Conservation (phyloP, 2,113 vertebrate species). For the Semnornis frantzii region DNA sequence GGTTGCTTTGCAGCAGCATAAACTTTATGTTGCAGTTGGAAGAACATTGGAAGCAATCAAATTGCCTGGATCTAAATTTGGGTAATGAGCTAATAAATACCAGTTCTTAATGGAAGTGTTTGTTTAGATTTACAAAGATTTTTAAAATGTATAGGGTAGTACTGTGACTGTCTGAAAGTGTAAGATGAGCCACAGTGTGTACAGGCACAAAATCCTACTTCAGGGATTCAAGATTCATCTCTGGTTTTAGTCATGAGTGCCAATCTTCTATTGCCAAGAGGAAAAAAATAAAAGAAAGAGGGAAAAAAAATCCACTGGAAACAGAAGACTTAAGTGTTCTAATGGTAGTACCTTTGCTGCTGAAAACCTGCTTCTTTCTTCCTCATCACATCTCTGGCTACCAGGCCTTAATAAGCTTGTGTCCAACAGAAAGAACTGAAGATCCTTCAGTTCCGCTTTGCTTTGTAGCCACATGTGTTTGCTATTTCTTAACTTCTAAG, state of each 20-base stretch:
- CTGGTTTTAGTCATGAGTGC: neutral
- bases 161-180: neutral
- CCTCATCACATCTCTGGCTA: neutral
- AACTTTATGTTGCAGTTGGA: neutral
- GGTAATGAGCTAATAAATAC: neutral
- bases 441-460: neutral
- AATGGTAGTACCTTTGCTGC: neutral
- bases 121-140: neutral
- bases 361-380: neutral
- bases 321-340: neutral
- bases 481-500: neutral
- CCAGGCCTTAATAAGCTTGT: neutral
- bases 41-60: neutral
- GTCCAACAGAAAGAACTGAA: neutral
- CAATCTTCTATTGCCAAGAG: neutral
- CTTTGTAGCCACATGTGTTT: neutral
- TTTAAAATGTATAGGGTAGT: neutral
- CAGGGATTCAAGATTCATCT: neutral
- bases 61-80: rapidly evolving
- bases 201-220: neutral
- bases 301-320: neutral
- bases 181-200: neutral
- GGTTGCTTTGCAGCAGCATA: neutral
- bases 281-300: no score
- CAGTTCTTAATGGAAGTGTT: neutral